A percentile compares a stretch with the other conserved stretches of the same genome.
Conservation (phyloP, 2,113 vertebrate genomes). For the Atlantisia rogersi region DNA sequence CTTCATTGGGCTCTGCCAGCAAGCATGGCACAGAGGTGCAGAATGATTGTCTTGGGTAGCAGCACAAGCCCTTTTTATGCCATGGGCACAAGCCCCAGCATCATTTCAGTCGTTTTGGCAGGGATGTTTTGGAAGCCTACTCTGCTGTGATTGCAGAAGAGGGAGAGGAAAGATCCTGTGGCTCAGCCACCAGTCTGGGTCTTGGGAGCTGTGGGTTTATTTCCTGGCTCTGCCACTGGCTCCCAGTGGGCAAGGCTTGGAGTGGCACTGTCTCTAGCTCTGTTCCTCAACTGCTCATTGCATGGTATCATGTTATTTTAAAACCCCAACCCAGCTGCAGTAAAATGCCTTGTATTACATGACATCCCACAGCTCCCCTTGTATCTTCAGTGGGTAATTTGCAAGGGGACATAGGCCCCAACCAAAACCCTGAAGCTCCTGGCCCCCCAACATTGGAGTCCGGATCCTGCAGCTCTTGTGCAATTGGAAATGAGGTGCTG, state of each 20-base stretch:
- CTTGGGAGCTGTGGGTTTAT: slow-evolving; percentile 17
- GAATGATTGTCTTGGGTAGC: not conserved
- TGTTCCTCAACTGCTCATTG: not conserved
- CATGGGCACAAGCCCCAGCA: not conserved
- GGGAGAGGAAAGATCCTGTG: not conserved
- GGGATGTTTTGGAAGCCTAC: not conserved
- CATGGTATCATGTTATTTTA: slow-evolving; percentile 38
- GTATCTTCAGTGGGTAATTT: slow-evolving; percentile 32
- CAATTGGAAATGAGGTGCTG: slow-evolving; percentile 54
- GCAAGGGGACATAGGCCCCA: not conserved
- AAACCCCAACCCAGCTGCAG: slow-evolving; percentile 10
- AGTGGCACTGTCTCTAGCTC: not conserved
- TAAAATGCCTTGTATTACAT: not conserved
- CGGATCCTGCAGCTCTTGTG: slow-evolving; percentile 16
- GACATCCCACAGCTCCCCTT: slow-evolving; percentile 5
- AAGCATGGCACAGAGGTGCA: not conserved
- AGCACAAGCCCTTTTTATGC: not conserved
- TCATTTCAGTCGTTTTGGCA: not conserved
- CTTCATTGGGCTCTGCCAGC: not conserved
- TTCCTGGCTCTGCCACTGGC: not conserved
- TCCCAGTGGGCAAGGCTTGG: not conserved
- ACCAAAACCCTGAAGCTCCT: not conserved
- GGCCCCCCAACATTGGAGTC: not conserved
- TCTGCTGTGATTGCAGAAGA: not conserved
- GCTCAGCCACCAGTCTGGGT: not conserved